Conservation (phyloP, 2,113 vertebrate genomes). For the Xenus cinereus region DNA sequence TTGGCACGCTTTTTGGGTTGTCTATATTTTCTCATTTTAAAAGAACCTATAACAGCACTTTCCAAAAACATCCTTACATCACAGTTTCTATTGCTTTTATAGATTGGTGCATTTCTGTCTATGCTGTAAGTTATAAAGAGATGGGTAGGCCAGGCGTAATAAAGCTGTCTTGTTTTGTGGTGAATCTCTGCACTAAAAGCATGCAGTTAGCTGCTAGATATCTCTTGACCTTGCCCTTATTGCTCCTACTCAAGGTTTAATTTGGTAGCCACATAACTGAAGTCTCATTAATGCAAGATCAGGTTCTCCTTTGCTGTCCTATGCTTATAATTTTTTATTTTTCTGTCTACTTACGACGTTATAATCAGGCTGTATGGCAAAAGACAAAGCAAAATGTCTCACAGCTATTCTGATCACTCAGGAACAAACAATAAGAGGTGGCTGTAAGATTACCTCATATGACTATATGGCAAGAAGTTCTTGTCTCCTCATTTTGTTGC, state of each 20-base stretch:
- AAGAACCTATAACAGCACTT: not conserved
- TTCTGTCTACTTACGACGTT: not conserved
- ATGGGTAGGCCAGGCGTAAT: not conserved
- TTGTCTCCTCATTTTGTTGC: not conserved
- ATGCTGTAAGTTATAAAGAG: not conserved
- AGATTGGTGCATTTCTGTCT: not conserved
- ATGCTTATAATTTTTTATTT: not conserved
- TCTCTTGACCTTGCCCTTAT: not conserved
- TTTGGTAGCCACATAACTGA: not conserved
- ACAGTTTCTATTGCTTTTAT: not conserved
- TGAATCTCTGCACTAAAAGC: not conserved
- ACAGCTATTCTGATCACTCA: not conserved
- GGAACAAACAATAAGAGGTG: not conserved
- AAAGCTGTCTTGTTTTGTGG: not conserved
- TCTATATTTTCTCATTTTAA: not conserved
- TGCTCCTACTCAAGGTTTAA: not conserved
- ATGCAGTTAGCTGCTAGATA: not conserved
- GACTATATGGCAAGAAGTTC: not conserved
- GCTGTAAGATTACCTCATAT: not conserved
- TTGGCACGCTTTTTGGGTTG: not conserved
- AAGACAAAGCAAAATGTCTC: not conserved
- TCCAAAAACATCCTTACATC: not conserved
- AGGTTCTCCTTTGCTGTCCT: not conserved
- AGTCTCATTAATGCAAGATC: slow-evolving; percentile 41
- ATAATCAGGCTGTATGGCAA: not conserved